A percentile compares a stretch with the other conserved stretches of the same genome.
Evolutionary conservation across 2,888 invertebrate genomes (phyloP).

Genomic region (Entomobrya multifasciata): DNA sequence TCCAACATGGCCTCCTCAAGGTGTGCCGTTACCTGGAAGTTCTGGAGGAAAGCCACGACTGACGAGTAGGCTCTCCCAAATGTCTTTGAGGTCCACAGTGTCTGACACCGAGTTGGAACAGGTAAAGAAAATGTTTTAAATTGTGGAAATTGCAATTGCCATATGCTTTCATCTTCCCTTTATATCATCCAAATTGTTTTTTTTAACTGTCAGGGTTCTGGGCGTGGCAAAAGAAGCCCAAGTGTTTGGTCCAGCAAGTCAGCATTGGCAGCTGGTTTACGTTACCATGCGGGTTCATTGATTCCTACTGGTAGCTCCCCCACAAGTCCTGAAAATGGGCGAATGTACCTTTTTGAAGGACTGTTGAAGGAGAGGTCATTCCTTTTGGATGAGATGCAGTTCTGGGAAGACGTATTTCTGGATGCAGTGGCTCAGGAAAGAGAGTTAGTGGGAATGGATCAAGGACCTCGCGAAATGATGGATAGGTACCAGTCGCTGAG

Average conservation of each 20-base stretch:
- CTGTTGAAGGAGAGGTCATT: slow-evolving; percentile 88
- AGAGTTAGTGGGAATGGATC: slow-evolving; percentile 99
- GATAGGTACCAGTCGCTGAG: slow-evolving; percentile 95
- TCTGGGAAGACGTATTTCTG: slow-evolving; percentile 99
- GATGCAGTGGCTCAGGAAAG: slow-evolving; percentile 98
- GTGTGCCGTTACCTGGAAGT: slow-evolving; percentile 85
- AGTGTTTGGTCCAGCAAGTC: slow-evolving; percentile 97
- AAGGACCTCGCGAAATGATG: slow-evolving; percentile 99
- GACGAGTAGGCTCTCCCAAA: slow-evolving; percentile 78
- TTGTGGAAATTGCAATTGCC: too few species aligned
- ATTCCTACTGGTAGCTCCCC: slow-evolving; percentile 90
- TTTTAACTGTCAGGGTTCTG: slow-evolving; percentile 85
- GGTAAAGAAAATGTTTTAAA: too few species aligned
- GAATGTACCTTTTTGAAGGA: slow-evolving; percentile 96
- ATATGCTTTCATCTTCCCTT: too few species aligned
- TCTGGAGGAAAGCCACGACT: slow-evolving; percentile 76
- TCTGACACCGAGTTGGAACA: slow-evolving; percentile 97
- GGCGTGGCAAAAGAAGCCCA: slow-evolving; percentile 89
- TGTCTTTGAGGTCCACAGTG: slow-evolving; percentile 91
- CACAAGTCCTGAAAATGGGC: slow-evolving; percentile 93
- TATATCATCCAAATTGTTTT: background rate
- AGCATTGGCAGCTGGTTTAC: slow-evolving; percentile 91
- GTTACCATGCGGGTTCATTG: slow-evolving; percentile 92
- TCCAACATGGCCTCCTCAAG: slow-evolving; percentile 88
- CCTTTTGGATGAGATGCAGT: slow-evolving; percentile 99